Evolutionary conservation across 1,140 invertebrate genomes (phyloP).

Genomic region (Piezodorus guildinii): DNA sequence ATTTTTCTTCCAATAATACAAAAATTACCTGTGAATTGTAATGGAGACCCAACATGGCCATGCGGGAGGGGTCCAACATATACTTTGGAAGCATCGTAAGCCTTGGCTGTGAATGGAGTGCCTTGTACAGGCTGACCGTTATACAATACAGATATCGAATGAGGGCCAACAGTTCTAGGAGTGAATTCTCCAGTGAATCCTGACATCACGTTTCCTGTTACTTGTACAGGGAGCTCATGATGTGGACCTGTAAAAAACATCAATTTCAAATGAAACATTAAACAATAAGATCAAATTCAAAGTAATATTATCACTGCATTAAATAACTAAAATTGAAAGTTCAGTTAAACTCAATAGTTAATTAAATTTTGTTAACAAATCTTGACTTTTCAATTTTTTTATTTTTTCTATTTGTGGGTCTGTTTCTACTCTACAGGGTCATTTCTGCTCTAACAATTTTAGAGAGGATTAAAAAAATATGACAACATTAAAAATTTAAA

Average conservation of each 20-base stretch:
- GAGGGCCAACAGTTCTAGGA: slow-evolving; percentile 76
- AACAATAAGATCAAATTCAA: too few species aligned
- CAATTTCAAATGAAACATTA: neutral
- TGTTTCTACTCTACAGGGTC: too few species aligned
- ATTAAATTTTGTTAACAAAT: too few species aligned
- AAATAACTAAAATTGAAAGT: too few species aligned
- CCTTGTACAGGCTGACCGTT: slow-evolving; percentile 81
- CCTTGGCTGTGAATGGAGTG: slow-evolving; percentile 85
- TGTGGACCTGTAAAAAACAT: slow-evolving; percentile 43
- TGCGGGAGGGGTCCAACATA: slow-evolving; percentile 72
- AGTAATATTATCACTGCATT: too few species aligned
- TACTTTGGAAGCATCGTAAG: slow-evolving; percentile 82
- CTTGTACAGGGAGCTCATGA: slow-evolving; percentile 70
- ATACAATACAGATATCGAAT: slow-evolving; percentile 81
- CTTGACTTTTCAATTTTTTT: too few species aligned
- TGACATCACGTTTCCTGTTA: slow-evolving; percentile 75
- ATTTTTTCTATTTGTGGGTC: too few species aligned
- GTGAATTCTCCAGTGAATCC: slow-evolving; percentile 85
- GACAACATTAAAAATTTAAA: too few species aligned
- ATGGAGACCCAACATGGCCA: slow-evolving; percentile 67
- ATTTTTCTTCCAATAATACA: neutral
- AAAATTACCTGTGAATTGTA: slow-evolving; percentile 65
- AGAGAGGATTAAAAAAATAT: too few species aligned
- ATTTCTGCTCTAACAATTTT: too few species aligned
- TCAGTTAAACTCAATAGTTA: too few species aligned